These are phyloP conservation scores for Trachops cirrhosus DNA, from an alignment of 2,797 vertebrate species.

Conservation along the genomic window DNA sequence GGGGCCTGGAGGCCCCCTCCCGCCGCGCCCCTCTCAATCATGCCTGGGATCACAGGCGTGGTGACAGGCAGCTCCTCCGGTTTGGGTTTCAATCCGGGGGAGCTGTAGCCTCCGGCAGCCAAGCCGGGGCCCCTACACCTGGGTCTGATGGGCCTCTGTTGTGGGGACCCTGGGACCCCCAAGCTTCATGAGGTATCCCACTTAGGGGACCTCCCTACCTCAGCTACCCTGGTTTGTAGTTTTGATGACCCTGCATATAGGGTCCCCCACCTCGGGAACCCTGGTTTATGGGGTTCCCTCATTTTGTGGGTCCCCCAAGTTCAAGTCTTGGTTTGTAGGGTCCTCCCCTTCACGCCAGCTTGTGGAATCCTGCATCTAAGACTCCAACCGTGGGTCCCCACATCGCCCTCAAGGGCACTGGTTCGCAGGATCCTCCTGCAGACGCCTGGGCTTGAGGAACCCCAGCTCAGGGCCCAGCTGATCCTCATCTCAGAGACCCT, in stretches of 20 bases:
- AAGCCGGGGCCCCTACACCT: slow-evolving; percentile 44
- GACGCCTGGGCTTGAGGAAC: neutral
- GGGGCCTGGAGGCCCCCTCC: slow-evolving; percentile 42
- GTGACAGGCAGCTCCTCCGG: slow-evolving; percentile 73
- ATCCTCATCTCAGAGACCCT: neutral
- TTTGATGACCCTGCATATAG: neutral
- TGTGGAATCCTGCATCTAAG: neutral
- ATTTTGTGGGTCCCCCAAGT: neutral
- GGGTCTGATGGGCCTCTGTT: slow-evolving; percentile 32
- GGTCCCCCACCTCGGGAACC: neutral
- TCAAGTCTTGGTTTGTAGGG: neutral
- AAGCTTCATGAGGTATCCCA: neutral
- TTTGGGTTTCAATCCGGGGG: slow-evolving; percentile 62
- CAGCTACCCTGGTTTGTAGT: neutral
- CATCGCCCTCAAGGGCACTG: too few species aligned
- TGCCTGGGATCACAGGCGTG: slow-evolving; percentile 56
- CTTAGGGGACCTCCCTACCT: neutral
- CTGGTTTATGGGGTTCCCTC: neutral
- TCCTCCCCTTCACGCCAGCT: neutral
- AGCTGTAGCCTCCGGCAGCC: slow-evolving; percentile 52
- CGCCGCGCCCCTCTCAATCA: slow-evolving; percentile 57
- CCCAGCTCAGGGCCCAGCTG: neutral
- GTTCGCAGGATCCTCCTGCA: neutral
- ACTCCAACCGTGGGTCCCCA: neutral
- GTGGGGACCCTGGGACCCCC: neutral